Base-by-base conservation (phyloP, 2,888 invertebrate species). In the Cepaea hortensis region DNA sequence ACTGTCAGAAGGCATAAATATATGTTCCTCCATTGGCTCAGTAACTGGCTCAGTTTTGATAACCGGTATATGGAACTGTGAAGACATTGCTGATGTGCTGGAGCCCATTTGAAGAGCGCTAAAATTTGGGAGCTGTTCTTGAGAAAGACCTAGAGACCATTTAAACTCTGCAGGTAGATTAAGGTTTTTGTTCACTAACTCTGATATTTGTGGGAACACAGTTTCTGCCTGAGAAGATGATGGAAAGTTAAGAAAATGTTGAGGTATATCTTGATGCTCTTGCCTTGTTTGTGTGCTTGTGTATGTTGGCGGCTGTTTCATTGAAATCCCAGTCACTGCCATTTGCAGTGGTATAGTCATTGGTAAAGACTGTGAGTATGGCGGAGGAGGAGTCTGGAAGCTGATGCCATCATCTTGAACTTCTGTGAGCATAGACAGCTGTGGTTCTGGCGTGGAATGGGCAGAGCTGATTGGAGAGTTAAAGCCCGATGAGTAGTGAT, bases 251-350 rank as follows among this genome's bases (percentile, higher is more conserved):
- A 88, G 85, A 72, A 88, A 87, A 81, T 89, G 72, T 15, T 81
- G 81, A 18, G 85, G 82, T 46, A 85, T 65, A 13, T 86, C 81
- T 48, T 82, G 87, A 87, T 89, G 86, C 85, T 89, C 87, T 46
- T 84, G 84, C 65, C 77, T 84, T 88, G 89, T 81, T 85, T 89
- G 88, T 87, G 90, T 86, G 89, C 96, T 95, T 70, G 96, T 95
- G 91, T 96, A 96, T 72, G 95, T 95, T n/a, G 96, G 96, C 3
- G 96, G 96, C 91, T 96, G 96, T 92, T 96, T 96, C 72, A 96
- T 93, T n/a, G 81, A 73, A 23, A 86, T n/a, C 48, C 75, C 48
- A 79, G 96, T 93, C 89, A 96, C 93, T 61, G 95, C 87, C 55
- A 91, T 62, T 83, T 81, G 90, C 89, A 82, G 89, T 84, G 89